Evolutionary conservation across 2,113 vertebrate genomes (phyloP).

Genomic region (Vireo altiloquus): DNA sequence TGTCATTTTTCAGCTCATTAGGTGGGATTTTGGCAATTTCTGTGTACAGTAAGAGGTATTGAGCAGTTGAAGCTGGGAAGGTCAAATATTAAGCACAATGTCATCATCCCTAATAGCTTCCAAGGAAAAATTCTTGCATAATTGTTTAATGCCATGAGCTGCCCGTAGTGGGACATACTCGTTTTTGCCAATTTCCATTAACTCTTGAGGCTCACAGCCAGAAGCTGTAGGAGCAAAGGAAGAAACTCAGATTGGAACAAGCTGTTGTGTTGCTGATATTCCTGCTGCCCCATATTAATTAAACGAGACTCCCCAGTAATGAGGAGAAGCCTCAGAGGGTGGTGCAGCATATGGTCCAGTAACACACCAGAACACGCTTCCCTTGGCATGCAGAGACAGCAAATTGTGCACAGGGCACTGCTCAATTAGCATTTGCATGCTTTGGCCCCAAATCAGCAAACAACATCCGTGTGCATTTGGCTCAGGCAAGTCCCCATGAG

Average conservation of each 20-base stretch:
- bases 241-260: background rate
- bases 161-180: slow-evolving; percentile 12
- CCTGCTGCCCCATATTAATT: background rate
- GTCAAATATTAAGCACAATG: slow-evolving; percentile 82
- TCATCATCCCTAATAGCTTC: slow-evolving; percentile 82
- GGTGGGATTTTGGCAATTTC: slow-evolving; percentile 78
- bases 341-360: background rate
- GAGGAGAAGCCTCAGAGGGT: background rate
- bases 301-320: background rate
- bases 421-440: background rate
- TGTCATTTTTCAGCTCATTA: slow-evolving; percentile 78
- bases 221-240: background rate
- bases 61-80: slow-evolving; percentile 74
- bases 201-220: slow-evolving; percentile 21
- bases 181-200: slow-evolving; percentile 55
- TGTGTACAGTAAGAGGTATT: slow-evolving; percentile 71
- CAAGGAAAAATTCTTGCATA: slow-evolving; percentile 89
- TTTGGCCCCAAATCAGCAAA: background rate
- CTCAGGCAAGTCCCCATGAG: background rate
- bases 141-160: slow-evolving; percentile 73
- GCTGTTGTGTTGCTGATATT: background rate
- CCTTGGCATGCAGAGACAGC: background rate
- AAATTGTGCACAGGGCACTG: background rate
- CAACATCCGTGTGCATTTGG: background rate
- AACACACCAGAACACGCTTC: background rate